These are phyloP conservation scores for Sternotherus odoratus DNA, from an alignment of 2,797 vertebrate genomes.

Conservation along the genomic window DNA sequence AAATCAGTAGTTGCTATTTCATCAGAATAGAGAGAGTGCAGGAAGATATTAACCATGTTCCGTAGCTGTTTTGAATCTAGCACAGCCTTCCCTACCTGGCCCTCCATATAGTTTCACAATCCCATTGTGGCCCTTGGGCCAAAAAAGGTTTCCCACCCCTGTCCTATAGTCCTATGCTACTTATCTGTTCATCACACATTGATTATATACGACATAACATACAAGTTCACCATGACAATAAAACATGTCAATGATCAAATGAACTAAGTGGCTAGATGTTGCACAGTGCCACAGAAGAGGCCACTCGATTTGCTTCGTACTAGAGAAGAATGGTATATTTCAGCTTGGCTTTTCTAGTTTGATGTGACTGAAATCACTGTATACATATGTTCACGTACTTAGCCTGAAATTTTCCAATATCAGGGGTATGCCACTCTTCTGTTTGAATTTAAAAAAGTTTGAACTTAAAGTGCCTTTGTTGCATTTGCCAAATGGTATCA, in stretches of 20 bases:
- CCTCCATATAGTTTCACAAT: no score
- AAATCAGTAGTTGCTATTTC: not conserved
- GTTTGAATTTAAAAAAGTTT: conserved; percentile 70
- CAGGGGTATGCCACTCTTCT: conserved; percentile 52
- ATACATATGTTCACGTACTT: conserved; percentile 59
- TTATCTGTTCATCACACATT: not conserved
- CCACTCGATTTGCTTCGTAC: conserved; percentile 26
- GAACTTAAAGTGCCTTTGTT: conserved; percentile 59
- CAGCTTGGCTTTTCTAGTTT: not conserved
- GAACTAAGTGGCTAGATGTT: not conserved
- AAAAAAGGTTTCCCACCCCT: no score
- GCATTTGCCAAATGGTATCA: conserved; percentile 71
- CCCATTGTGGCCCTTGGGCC: no score
- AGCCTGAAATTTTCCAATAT: conserved; percentile 55
- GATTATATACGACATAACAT: not conserved
- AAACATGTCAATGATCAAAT: not conserved
- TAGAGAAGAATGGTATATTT: conserved; percentile 20
- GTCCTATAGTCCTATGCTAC: no score
- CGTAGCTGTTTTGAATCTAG: not conserved
- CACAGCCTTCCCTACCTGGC: no score
- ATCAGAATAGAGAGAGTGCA: not conserved
- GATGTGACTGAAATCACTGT: conserved; percentile 51
- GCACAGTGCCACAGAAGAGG: not conserved
- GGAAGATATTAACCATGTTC: not conserved
- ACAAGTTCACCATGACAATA: not conserved